Evolutionary conservation across 2,888 invertebrate genomes (phyloP).

Genomic region (Trachelus troglodyta): DNA sequence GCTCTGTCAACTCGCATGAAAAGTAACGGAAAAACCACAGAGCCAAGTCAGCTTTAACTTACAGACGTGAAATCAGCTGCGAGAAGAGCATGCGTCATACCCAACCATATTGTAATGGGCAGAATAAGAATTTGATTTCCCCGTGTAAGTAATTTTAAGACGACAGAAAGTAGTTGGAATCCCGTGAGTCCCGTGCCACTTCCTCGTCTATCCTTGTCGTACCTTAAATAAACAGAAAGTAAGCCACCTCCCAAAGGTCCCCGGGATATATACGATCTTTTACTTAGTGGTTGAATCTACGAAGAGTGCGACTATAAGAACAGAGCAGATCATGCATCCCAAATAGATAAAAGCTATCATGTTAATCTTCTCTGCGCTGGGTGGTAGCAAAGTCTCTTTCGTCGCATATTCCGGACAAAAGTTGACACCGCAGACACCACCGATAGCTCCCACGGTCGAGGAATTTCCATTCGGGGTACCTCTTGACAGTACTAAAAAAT

Average conservation of each 20-base stretch:
- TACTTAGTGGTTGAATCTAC: slow-evolving; percentile 74
- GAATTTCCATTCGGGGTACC: slow-evolving; percentile 26
- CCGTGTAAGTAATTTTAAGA: slow-evolving; percentile 71
- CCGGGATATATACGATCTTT: slow-evolving; percentile 12
- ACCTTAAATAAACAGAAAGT: slow-evolving; percentile 56
- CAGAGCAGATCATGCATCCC: slow-evolving; percentile 72
- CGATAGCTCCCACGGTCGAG: slow-evolving; percentile 63
- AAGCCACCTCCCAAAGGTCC: neutral
- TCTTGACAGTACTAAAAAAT: neutral
- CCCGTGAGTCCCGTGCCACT: slow-evolving; percentile 64
- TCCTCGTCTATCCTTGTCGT: slow-evolving; percentile 64
- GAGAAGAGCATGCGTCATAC: slow-evolving; percentile 77
- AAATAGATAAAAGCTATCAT: slow-evolving; percentile 73
- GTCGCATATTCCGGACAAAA: slow-evolving; percentile 68
- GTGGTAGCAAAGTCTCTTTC: slow-evolving; percentile 67
- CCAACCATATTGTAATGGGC: slow-evolving; percentile 76
- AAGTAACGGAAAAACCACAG: neutral
- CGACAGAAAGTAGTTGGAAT: slow-evolving; percentile 68
- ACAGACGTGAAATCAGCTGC: slow-evolving; percentile 72
- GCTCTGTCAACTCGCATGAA: neutral
- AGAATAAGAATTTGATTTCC: slow-evolving; percentile 74
- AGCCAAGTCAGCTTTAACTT: slow-evolving; percentile 33
- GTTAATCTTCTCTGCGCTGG: slow-evolving; percentile 70
- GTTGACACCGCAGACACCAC: slow-evolving; percentile 68
- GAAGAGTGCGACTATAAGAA: slow-evolving; percentile 71